Base-by-base conservation (phyloP, 1,140 invertebrate genomes). In the Psilanteris sp. region DNA sequence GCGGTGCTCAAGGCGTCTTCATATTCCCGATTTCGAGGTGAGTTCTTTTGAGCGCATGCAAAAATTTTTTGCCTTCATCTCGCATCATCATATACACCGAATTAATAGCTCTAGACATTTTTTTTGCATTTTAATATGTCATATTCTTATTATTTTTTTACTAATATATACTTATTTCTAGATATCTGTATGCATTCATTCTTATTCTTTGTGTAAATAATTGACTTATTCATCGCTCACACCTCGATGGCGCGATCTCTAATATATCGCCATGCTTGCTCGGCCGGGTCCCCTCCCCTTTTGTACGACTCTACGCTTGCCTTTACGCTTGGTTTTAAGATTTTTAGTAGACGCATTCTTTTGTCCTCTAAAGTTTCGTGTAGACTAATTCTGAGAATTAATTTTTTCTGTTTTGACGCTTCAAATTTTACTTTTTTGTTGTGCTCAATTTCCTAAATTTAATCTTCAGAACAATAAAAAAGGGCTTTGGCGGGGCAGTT, bases 251-350 rank as follows among this genome's bases (percentile, higher is more conserved):
- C 52, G 54, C 41, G 32, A 41, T 39, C 70, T 59, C 20, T 52
- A 73, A 83, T 80, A 81, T 72, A 80, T 82, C 82, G 81, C 82
- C 82, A 84, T 84, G 81, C 81, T 82, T 83, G 78, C 68, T 72
- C 29, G 59, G 50, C 80, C 77, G 79, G 79, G 71, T 75, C 50
- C 44, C 71, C 68, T 71, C 66, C 34, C 70, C 71, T 55, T 15
- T 50, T 46, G 71, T 24, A n/a, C n/a, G n/a, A n/a, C n/a, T n/a
- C n/a, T n/a, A n/a, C n/a, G 16, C 5, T 16, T 3, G 13, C 1
- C 24, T 3, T 1, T 18, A 20, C 41, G 24, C 20, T 43, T 32
- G 50, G 34, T 57, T 57, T 57, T 57, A 4, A 22, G 44, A 62
- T 39, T 50, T 44, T 34, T 20, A 20, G 11, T 13, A 31, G 57